These are phyloP conservation scores for Ochropacha duplaris DNA, from an alignment of 2,888 invertebrate species.

Conservation along the genomic window DNA sequence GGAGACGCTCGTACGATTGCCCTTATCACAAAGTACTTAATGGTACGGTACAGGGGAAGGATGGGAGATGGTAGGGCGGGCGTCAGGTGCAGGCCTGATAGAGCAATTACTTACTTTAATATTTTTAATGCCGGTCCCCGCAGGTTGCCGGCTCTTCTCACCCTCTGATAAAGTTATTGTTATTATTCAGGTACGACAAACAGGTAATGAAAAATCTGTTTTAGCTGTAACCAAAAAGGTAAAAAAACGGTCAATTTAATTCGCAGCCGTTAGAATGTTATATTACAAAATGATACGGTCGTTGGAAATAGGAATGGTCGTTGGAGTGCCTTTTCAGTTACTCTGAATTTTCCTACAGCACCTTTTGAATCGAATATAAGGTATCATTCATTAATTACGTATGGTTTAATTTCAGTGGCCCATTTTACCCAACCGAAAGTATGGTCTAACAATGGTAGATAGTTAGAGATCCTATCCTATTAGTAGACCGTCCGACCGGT, in stretches of 20 bases:
- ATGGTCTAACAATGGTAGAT: not conserved
- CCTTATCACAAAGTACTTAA: conserved; percentile 59
- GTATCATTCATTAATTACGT: no score
- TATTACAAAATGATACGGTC: not conserved
- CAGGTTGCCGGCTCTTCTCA: conserved; percentile 48
- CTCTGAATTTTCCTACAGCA: no score
- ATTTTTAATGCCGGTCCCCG: conserved; percentile 67
- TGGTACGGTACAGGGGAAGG: conserved; percentile 42
- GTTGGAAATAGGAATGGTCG: not conserved
- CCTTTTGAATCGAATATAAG: no score
- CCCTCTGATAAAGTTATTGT: conserved; percentile 50
- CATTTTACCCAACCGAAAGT: no score
- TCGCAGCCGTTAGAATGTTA: not conserved
- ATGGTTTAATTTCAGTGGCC: no score
- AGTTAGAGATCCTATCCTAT: conserved; percentile 29
- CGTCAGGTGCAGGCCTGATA: conserved; percentile 73
- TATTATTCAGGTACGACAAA: conserved; percentile 51
- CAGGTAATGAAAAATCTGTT: conserved; percentile 23
- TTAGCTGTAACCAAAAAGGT: conserved; percentile 4
- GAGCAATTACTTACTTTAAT: conserved; percentile 78
- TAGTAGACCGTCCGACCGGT: conserved; percentile 13
- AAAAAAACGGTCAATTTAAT: not conserved
- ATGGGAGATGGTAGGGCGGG: conserved; percentile 40
- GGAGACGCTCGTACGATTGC: conserved; percentile 46
- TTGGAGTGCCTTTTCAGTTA: not conserved